phyloP scores from a whole-genome alignment of 2,888 invertebrate genomes.

The Cantharis lateralis region DNA sequence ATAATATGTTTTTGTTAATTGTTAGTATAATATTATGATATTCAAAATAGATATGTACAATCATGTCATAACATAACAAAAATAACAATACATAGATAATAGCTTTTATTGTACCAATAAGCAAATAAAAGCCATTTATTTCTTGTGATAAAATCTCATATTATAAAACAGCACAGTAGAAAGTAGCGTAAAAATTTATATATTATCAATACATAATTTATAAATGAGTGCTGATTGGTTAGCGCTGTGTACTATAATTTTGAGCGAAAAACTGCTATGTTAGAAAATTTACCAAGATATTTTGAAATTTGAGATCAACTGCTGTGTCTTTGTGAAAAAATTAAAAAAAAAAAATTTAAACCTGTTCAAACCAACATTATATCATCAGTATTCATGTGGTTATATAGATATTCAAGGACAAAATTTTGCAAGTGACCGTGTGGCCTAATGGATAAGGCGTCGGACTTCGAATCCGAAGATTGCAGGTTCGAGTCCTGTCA shows the following conservation, averaged over 20 bases:
- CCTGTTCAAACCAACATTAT: too few species aligned
- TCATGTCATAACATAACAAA: background rate
- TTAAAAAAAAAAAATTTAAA: too few species aligned
- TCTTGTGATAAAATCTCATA: background rate
- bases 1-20: too few species aligned
- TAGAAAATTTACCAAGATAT: too few species aligned
- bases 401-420: background rate
- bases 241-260: too few species aligned
- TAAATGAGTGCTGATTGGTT: too few species aligned
- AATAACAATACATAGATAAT: background rate
- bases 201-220: background rate
- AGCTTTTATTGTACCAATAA: background rate
- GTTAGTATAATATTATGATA: too few species aligned
- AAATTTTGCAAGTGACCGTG: conserved; percentile 57
- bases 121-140: background rate
- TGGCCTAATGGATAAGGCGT: conserved; percentile 74
- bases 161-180: background rate
- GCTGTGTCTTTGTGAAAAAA: too few species aligned
- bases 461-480: conserved; percentile 67
- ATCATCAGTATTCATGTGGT: background rate
- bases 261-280: too few species aligned
- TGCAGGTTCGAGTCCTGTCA: conserved; percentile 66
- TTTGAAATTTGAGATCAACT: too few species aligned
- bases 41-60: background rate
- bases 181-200: background rate